A percentile compares a stretch with the other conserved stretches of the same genome.
These are phyloP conservation scores for Leptosomus discolor DNA, from an alignment of 2,113 vertebrate species.

Conservation along the genomic window DNA sequence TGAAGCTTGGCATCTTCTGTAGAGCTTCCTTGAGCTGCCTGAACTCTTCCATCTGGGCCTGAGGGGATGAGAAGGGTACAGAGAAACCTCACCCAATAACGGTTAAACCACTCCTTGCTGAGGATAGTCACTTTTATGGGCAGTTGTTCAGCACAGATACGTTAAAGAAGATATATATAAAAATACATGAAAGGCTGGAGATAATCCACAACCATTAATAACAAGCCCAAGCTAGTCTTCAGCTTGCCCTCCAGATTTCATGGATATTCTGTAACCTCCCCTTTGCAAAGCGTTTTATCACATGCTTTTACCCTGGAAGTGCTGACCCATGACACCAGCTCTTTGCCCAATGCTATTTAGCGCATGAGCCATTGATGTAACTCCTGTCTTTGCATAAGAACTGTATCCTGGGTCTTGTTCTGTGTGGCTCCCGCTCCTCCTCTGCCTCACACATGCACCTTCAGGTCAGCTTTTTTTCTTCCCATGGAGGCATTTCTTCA, in stretches of 20 bases:
- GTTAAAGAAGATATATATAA: rapidly evolving
- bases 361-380: neutral
- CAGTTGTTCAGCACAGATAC: neutral
- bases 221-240: neutral
- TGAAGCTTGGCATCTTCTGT: constrained; percentile 72
- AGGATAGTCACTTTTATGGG: rapidly evolving
- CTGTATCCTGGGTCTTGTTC: neutral
- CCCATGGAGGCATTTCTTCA: neutral
- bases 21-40: constrained; percentile 72
- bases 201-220: neutral
- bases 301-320: neutral
- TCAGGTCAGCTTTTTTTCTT: neutral
- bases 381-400: neutral
- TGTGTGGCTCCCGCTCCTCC: neutral
- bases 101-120: neutral
- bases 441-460: neutral
- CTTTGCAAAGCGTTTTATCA: neutral
- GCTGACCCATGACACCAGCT: neutral
- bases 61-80: neutral
- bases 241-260: neutral
- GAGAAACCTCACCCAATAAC: neutral
- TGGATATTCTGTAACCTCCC: neutral
- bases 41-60: constrained; percentile 76
- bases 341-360: neutral
- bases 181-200: neutral